Conservation (phyloP, 2,113 vertebrate species). For the Sylvilagus bachmani region DNA sequence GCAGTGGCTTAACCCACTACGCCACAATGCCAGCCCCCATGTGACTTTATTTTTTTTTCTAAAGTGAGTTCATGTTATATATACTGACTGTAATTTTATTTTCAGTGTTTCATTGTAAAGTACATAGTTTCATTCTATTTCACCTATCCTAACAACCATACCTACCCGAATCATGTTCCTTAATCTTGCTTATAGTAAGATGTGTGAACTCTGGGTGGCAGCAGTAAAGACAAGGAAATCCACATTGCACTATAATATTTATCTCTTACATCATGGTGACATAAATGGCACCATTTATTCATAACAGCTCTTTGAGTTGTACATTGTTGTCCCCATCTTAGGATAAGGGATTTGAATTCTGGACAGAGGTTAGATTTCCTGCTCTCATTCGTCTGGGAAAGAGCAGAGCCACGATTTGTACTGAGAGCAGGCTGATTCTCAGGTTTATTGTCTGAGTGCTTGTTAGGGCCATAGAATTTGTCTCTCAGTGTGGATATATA, state of each 20-base stretch:
- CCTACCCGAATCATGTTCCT: background rate
- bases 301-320: slow-evolving; percentile 8
- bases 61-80: slow-evolving; percentile 9
- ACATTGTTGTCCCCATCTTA: background rate
- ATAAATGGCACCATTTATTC: background rate
- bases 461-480: background rate
- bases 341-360: slow-evolving; percentile 22
- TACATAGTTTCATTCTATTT: background rate
- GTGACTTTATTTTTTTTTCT: background rate
- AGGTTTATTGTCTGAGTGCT: background rate
- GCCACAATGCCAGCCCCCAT: background rate
- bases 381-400: background rate
- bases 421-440: background rate
- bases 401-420: background rate
- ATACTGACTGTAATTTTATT: slow-evolving; percentile 26
- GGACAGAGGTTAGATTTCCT: background rate
- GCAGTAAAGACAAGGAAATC: background rate
- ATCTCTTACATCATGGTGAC: background rate
- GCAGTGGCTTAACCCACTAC: no score
- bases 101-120: slow-evolving; percentile 9
- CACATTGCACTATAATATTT: background rate
- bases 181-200: background rate
- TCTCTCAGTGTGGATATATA: background rate
- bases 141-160: background rate
- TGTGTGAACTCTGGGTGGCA: background rate